Conservation (phyloP, 2,888 invertebrate species). For the Conus canariensis region DNA sequence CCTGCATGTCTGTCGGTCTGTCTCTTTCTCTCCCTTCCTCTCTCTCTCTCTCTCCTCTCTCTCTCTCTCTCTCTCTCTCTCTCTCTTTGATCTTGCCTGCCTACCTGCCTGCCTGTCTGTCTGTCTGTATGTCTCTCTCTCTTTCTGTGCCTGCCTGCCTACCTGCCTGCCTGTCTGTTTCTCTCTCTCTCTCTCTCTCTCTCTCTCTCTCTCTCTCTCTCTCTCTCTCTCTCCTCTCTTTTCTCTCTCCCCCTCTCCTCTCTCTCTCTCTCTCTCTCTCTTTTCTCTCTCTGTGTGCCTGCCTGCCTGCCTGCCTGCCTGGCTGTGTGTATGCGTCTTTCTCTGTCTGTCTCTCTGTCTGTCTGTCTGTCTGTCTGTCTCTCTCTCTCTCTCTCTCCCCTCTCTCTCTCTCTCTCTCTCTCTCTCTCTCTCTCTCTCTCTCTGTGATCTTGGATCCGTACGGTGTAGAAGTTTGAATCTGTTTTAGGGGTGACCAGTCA, state of each 20-base stretch:
- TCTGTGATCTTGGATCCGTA: no score
- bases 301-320: not conserved
- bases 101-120: not conserved
- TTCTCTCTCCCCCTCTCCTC: no score
- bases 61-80: no score
- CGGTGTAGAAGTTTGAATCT: no score
- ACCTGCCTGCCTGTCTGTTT: not conserved
- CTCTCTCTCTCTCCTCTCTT: not conserved
- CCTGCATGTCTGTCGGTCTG: no score
- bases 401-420: no score
- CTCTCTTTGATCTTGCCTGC: no score
- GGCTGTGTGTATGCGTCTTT: not conserved
- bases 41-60: no score
- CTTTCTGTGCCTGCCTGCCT: not conserved
- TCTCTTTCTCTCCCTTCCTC: no score
- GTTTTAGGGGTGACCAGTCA: no score
- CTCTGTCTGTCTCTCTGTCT: not conserved
- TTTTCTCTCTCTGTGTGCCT: not conserved
- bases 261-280: not conserved
- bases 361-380: not conserved
- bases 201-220: constrained; percentile 4
- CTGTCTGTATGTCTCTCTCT: not conserved
- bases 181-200: not conserved
- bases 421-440: not conserved
- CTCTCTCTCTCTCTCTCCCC: not conserved